phyloP scores from a whole-genome alignment of 2,888 invertebrate species.

The Ichneumoninae sp. region DNA sequence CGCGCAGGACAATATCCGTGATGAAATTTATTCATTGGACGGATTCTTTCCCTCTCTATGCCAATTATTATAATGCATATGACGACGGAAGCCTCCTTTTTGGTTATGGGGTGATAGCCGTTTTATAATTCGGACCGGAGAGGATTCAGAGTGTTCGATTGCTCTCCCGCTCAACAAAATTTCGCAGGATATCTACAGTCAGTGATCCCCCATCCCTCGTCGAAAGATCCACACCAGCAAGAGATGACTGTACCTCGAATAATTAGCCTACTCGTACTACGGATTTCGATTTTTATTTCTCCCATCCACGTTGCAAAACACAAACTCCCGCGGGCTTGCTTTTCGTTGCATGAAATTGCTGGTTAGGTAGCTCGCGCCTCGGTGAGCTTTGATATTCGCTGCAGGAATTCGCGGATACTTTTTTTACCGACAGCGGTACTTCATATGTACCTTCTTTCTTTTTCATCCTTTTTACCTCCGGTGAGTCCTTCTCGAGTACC shows the following conservation, averaged over 20 bases:
- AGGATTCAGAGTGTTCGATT: not conserved
- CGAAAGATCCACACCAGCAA: not conserved
- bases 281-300: not conserved
- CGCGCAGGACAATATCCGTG: not conserved
- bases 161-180: not conserved
- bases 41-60: not conserved
- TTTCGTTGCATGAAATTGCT: no score
- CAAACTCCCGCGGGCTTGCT: no score
- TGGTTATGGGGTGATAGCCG: conserved; percentile 9
- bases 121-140: not conserved
- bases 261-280: not conserved
- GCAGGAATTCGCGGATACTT: not conserved
- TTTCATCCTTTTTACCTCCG: not conserved
- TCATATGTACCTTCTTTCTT: not conserved
- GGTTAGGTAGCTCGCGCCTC: no score
- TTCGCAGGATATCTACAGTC: not conserved
- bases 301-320: not conserved
- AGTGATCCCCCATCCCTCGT: not conserved
- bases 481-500: not conserved
- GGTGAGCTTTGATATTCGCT: no score
- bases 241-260: not conserved
- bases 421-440: not conserved
- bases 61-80: conserved; percentile 10
- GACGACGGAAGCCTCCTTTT: not conserved
- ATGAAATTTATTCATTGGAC: conserved; percentile 7